Evolutionary conservation across 2,797 vertebrate species (phyloP), one percentile per base, ranked within the genome.

Genomic region (Sciaenops ocellatus): DNA sequence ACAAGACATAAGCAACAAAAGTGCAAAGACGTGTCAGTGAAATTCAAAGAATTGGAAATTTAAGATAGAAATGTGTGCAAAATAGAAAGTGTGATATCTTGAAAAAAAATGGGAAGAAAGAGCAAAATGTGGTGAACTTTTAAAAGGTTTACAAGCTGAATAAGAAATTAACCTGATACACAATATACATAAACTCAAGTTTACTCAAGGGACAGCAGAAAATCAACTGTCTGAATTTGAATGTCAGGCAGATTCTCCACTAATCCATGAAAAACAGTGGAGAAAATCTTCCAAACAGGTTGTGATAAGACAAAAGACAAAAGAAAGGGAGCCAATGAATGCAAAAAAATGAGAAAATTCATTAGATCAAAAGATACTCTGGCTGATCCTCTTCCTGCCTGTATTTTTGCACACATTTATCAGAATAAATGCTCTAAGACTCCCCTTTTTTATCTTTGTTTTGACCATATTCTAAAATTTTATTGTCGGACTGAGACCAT

Each of bases 351-450:
- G 26, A 6, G 5, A 13, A 18, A n/a, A 3, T 56, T 9, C 17
- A 52, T 74, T 26, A 26, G 51, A 67, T 51, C 12, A 2, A 54
- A 17, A 57, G 76, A 47, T 15, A 5, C 28, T 24, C 11, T 11
- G 13, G 3, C 38, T 12, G 24, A 61, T 28, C n/a, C n/a, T n/a
- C 51, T 12, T 22, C 17, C 51, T 28, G 17, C 9, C 24, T 18
- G 42, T 34, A 34, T 71, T 42, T 67, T 12, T 38, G 57, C 57
- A 73, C 22, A 72, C 50, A 67, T 17, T 41, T 34, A 55, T 42
- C 30, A 26, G 2, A 52, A 47, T 15, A 24, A 52, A 46, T 22
- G 3, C 18, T 50, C 20, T 2, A 18, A 15, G 0, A 11, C 60
- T 60, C 18, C 17, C 11, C 22, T 34, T 10, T 22, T 28, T 47